phyloP scores from a whole-genome alignment of 2,888 invertebrate species.

The Lordiphosa fenestrarum region DNA sequence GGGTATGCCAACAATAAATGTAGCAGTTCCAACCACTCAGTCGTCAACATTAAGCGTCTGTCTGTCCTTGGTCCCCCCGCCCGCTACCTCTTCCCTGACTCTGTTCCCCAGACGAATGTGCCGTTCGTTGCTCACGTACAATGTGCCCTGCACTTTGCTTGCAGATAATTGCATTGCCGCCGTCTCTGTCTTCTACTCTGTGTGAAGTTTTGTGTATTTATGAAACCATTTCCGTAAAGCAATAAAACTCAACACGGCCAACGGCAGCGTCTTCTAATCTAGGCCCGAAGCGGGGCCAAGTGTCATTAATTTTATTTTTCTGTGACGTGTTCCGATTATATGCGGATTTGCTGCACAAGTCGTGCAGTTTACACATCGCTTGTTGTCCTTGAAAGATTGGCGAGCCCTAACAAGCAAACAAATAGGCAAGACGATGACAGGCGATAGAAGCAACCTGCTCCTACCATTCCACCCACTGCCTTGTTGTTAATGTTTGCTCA shows the following conservation, averaged over 20 bases:
- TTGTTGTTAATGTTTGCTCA: conserved; percentile 71
- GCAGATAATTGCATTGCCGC: conserved; percentile 67
- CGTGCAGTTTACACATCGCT: conserved; percentile 62
- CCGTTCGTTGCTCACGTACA: conserved; percentile 51
- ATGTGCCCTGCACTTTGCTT: conserved; percentile 48
- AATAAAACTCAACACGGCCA: conserved; percentile 68
- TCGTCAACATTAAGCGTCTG: conserved; percentile 20
- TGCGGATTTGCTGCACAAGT: conserved; percentile 60
- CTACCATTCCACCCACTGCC: conserved; percentile 18
- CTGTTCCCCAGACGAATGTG: conserved; percentile 46
- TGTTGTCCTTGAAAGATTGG: conserved; percentile 66
- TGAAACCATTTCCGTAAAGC: conserved; percentile 64
- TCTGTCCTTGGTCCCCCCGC: conserved; percentile 11
- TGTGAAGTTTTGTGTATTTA: conserved; percentile 48
- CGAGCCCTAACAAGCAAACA: conserved; percentile 55
- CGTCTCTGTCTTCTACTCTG: conserved; percentile 18
- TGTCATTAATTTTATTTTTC: conserved; percentile 69
- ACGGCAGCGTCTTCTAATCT: conserved; percentile 55
- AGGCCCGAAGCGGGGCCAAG: conserved; percentile 52
- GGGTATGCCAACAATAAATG: conserved; percentile 41
- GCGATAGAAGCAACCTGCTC: conserved; percentile 57
- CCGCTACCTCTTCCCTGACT: neutral
- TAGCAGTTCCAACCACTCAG: conserved; percentile 37
- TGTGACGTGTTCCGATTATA: conserved; percentile 69
- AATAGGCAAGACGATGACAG: conserved; percentile 52